Evolutionary conservation across 2,113 vertebrate genomes (phyloP).

Genomic region (Salvelinus fontinalis): DNA sequence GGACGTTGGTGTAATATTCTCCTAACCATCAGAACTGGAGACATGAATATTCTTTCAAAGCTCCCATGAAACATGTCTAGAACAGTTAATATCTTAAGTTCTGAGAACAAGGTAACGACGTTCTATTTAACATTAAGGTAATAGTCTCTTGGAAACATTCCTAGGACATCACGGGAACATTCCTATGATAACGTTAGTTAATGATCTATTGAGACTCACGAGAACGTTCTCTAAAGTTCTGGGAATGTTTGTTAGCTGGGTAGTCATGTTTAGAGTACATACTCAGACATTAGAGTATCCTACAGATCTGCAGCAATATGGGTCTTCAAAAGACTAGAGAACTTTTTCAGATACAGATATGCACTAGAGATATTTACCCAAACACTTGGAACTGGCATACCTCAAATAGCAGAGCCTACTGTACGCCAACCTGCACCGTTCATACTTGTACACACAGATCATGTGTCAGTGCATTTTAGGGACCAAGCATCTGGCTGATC

Average conservation of each 20-base stretch:
- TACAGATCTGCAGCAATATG: neutral
- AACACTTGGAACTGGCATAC: neutral
- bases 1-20: no score
- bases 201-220: no score
- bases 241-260: neutral
- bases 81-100: no score
- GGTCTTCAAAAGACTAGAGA: neutral
- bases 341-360: neutral
- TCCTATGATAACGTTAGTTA: no score
- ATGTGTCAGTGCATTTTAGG: neutral
- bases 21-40: no score
- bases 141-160: no score
- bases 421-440: neutral
- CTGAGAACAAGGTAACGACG: no score
- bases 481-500: neutral
- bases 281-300: neutral
- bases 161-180: no score
- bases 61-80: no score
- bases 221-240: no score
- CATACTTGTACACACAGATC: neutral
- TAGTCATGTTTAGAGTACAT: neutral
- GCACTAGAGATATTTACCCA: neutral
- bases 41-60: no score
- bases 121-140: no score
- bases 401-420: neutral